Conservation (phyloP, 2,888 invertebrate genomes). For the Ganaspis brasiliensis region DNA sequence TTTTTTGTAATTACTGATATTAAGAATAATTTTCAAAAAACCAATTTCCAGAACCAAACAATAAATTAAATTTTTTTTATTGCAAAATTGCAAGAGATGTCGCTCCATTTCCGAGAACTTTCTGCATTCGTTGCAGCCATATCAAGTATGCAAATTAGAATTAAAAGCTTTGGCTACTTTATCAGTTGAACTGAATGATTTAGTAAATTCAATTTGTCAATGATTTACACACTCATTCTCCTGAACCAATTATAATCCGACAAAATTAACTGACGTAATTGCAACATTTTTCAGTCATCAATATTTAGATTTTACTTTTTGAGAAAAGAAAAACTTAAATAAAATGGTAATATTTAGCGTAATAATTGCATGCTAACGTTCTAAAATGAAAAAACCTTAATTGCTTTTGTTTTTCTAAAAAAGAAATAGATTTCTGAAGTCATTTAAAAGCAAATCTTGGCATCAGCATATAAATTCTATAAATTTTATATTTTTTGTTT, state of each 20-base stretch:
- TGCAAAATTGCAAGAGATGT: background rate
- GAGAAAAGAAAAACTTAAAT: too few species aligned
- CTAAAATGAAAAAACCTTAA: too few species aligned
- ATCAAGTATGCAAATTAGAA: conserved; percentile 15
- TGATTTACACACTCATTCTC: conserved; percentile 17
- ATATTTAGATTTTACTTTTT: background rate
- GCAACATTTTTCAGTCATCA: background rate
- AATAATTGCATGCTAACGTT: too few species aligned
- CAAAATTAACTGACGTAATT: conserved; percentile 9
- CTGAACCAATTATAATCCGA: conserved; percentile 10
- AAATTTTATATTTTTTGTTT: too few species aligned
- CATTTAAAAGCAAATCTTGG: too few species aligned
- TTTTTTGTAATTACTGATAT: too few species aligned
- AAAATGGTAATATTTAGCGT: too few species aligned
- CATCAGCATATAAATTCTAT: too few species aligned
- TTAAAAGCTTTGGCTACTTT: conserved; percentile 10
- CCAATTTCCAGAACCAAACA: background rate
- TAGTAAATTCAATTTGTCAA: conserved; percentile 24
- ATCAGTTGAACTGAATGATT: conserved; percentile 19
- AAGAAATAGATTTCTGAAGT: too few species aligned
- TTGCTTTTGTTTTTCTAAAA: too few species aligned
- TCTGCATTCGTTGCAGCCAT: background rate
- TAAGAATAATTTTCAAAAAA: too few species aligned
- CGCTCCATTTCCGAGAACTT: background rate
- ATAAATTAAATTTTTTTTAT: background rate